Percentiles rank a stretch among this genome's conserved stretches.
Evolutionary conservation across 2,797 vertebrate genomes (phyloP).

Genomic region (Sebastes hopkinsi): DNA sequence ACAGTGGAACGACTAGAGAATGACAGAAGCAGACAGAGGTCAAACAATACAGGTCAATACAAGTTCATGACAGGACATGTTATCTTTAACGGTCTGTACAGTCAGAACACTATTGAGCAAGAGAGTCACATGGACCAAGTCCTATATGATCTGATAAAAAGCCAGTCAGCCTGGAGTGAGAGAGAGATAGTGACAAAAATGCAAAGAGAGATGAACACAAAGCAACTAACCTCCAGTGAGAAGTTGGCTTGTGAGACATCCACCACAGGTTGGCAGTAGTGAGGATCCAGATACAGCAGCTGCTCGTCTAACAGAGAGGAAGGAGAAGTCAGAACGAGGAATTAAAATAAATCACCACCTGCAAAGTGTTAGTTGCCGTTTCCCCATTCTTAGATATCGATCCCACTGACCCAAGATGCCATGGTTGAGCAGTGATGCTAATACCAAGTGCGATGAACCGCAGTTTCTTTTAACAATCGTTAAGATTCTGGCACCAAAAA

Average conservation of each 20-base stretch:
- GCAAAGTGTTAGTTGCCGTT: not conserved
- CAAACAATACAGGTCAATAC: not conserved
- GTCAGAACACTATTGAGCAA: not conserved
- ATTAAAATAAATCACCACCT: constrained; percentile 2
- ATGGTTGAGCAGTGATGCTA: not conserved
- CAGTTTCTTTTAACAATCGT: not conserved
- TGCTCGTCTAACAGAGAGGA: constrained; percentile 86
- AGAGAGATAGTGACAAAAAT: not conserved
- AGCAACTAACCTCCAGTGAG: constrained; percentile 85
- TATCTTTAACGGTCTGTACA: not conserved
- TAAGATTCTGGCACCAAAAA: not conserved
- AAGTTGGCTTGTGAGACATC: constrained; percentile 86
- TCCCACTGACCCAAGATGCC: not conserved
- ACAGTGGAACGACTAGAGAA: constrained; percentile 90
- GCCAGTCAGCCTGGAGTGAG: not conserved
- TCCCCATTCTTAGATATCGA: not conserved
- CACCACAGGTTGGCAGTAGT: constrained; percentile 91
- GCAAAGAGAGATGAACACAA: not conserved
- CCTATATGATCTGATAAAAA: not conserved
- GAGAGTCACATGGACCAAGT: not conserved
- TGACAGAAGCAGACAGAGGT: not conserved
- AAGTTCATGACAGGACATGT: not conserved
- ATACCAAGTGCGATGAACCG: not conserved
- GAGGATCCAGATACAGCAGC: constrained; percentile 93
- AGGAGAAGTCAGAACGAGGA: constrained; percentile 4